Base-by-base conservation (phyloP, 1,140 invertebrate species). In the Elysia chlorotica region DNA sequence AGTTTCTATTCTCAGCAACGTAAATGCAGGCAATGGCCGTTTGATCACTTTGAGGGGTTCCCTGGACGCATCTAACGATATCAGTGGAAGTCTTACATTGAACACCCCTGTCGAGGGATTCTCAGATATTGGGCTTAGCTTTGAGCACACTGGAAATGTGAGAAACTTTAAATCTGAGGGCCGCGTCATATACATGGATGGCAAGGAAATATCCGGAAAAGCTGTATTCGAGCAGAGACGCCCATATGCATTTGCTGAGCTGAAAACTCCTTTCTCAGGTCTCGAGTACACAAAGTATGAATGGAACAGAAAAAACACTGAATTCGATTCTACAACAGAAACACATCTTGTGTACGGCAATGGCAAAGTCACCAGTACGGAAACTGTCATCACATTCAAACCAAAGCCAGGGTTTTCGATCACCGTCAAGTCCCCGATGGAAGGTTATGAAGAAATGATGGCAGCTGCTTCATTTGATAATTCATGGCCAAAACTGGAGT, bases 361-460 rank as follows among this genome's bases (percentile, higher is more conserved):
- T 21, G 74, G 61, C 1, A 75, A 78, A 38, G 53, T 57, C 2
- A 62, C 81, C 5, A 76, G 65, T 21, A 5, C 76, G 1, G 57
- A 75, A 23, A 41, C 69, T 19, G 53, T 59, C 31, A 71, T 75
- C 36, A 69, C 62, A 17, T 74, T 65, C 48, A 56, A 37, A 5
- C 71, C 36, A 23, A 28, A 37, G 28, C 48, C 63, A 19, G 76
- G 37, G 19, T 37, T 38, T 4, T 33, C 35, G 36, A 2, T 76
- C n/a, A 65, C 48, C 25, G 23, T 78, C 36, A 73, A 65, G 21
- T 79, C 71, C 37, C 77, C 79, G n/a, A 78, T 78, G 54, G 35
- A 71, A 25, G 30, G 54, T 10, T 63, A 65, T 28, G 33, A 67
- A 31, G 54, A 61, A 19, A 71, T 77, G 28, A 37, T n/a, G 5